These are phyloP conservation scores for Pavo muticus DNA, from an alignment of 2,113 vertebrate genomes.

Conservation along the genomic window DNA sequence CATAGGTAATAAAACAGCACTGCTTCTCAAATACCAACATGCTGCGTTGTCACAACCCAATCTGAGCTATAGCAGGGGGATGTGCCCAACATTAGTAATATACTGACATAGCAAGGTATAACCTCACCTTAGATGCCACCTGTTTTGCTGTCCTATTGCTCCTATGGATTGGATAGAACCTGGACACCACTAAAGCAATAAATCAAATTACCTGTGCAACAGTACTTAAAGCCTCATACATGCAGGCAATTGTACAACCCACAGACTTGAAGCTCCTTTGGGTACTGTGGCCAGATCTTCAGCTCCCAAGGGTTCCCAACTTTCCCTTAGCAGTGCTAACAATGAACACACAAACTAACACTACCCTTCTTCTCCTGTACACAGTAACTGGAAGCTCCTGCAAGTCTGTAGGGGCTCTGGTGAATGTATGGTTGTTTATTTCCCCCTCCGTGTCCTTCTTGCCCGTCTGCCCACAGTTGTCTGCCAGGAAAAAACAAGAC, in stretches of 20 bases:
- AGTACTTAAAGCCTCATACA: background rate
- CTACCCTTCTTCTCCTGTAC: background rate
- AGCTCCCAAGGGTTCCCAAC: background rate
- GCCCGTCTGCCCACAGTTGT: too few relatives aligned
- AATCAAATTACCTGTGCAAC: background rate
- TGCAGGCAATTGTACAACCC: background rate
- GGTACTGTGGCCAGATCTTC: background rate
- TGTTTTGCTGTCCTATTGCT: background rate
- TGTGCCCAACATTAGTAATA: background rate
- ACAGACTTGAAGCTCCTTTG: background rate
- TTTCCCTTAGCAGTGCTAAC: background rate
- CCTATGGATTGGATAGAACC: background rate
- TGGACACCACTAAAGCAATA: background rate
- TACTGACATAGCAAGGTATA: background rate
- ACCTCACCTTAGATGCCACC: background rate
- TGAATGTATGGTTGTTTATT: background rate
- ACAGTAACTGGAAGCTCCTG: background rate
- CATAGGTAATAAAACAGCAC: rapidly evolving
- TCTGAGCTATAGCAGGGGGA: background rate
- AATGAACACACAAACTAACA: background rate
- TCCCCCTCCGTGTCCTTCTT: background rate
- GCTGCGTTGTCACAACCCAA: rapidly evolving
- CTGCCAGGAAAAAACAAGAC: background rate
- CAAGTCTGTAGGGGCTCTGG: background rate
- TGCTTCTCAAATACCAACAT: background rate